Base-by-base conservation (phyloP, 2,888 invertebrate species). In the Piscicola geometra region DNA sequence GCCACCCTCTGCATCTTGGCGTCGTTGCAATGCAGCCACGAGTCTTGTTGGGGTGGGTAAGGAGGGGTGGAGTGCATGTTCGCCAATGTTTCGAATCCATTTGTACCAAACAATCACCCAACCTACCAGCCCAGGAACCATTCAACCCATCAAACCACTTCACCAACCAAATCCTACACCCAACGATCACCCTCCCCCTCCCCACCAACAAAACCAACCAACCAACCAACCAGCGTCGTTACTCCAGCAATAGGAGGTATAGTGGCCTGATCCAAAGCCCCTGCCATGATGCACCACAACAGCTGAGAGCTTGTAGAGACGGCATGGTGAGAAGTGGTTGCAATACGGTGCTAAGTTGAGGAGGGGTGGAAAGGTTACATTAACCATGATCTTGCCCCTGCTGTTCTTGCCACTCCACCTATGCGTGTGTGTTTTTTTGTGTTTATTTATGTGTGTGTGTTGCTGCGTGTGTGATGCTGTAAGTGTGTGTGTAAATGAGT, bases 11-110 rank as follows among this genome's bases (percentile, higher is more conserved):
- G 81, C 76, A 84, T 81, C 35, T 82, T 80, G 0, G 84, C 82
- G 79, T 85, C 85, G 79, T 85, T 85, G 76, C 85, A 85, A 78
- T 84, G 82, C 25, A 85, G 79, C 85, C 85, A 85, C 3, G 84
- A 84, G 56, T 81, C 84, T 84, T 81, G 70, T 9, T 47, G 50
- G 50, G 9, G 9, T 15, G n/a, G n/a, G n/a, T n/a, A n/a, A n/a
- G 79, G 5, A 73, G 21, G 12, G 12, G 50, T 28, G 32, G 15
- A 12, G 28, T 35, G 28, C 69, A 69, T n/a, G n/a, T n/a, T n/a
- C n/a, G n/a, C n/a, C n/a, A n/a, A n/a, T n/a, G n/a, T n/a, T n/a
- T n/a, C n/a, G n/a, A n/a, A n/a, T n/a, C n/a, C n/a, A n/a, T n/a
- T n/a, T n/a, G n/a, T n/a, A n/a, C n/a, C n/a, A n/a, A n/a, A n/a